A percentile compares a stretch with the other conserved stretches of the same genome.
These are phyloP conservation scores for Diabrotica balteata DNA, from an alignment of 2,888 invertebrate genomes.

Conservation along the genomic window DNA sequence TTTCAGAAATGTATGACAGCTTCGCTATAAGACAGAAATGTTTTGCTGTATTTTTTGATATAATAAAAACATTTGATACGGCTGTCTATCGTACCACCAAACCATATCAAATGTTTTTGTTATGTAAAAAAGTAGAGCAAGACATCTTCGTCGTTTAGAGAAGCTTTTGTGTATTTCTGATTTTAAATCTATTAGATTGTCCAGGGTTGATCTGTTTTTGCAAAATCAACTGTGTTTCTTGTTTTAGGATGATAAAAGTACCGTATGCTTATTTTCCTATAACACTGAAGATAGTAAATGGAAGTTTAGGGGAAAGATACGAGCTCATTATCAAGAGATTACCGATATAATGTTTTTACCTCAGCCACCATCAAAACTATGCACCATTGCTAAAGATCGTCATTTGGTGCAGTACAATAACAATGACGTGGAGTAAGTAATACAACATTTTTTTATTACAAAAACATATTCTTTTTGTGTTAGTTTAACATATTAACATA, in stretches of 20 bases:
- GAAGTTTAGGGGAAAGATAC: slow-evolving; percentile 67
- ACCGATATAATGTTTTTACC: slow-evolving; percentile 65
- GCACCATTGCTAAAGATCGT: slow-evolving; percentile 68
- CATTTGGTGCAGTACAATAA: slow-evolving; percentile 49
- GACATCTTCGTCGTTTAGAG: no score
- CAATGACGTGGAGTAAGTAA: slow-evolving; percentile 28
- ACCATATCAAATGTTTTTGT: no score
- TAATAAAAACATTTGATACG: no score
- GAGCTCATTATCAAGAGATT: slow-evolving; percentile 68
- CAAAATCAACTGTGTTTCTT: no score
- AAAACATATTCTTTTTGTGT: not conserved
- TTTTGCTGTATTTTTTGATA: no score
- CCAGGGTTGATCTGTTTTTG: no score
- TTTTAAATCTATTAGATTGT: no score
- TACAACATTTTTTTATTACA: not conserved
- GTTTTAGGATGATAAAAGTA: slow-evolving; percentile 63
- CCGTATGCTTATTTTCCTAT: slow-evolving; percentile 64
- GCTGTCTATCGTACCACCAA: no score
- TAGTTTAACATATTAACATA: no score
- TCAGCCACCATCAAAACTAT: slow-evolving; percentile 58
- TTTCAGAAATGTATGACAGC: not conserved
- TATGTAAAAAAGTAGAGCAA: no score
- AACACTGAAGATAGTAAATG: slow-evolving; percentile 58
- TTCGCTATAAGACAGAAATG: no score
- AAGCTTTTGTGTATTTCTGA: no score